Evolutionary conservation across 1,140 invertebrate genomes (phyloP).

Genomic region (Sitophilus oryzae): DNA sequence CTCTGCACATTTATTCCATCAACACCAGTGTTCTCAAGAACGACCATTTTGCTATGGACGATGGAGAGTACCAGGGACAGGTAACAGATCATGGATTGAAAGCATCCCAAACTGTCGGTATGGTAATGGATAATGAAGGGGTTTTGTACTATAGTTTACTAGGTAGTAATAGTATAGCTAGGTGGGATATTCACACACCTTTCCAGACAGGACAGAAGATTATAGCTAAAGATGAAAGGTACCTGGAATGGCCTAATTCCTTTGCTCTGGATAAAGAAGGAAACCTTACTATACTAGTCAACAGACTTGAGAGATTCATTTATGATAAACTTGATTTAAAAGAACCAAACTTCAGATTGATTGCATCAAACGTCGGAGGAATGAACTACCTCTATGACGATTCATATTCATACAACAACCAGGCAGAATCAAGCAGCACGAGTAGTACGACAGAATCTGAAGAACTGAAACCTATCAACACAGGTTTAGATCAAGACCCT

Average conservation of each 20-base stretch:
- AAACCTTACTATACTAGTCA: conserved; percentile 59
- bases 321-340: conserved; percentile 29
- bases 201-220: conserved; percentile 47
- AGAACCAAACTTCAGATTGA: conserved; percentile 42
- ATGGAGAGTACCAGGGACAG: conserved; percentile 27
- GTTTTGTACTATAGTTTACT: conserved; percentile 61
- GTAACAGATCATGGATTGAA: conserved; percentile 57
- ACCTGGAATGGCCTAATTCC: conserved; percentile 65
- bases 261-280: conserved; percentile 62
- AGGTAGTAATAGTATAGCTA: conserved; percentile 57
- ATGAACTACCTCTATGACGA: conserved; percentile 58
- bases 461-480: conserved; percentile 7
- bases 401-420: conserved; percentile 16
- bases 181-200: conserved; percentile 54
- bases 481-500: conserved; percentile 22
- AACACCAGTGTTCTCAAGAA: conserved; percentile 54
- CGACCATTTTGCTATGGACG: conserved; percentile 36
- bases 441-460: conserved; percentile 6
- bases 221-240: conserved; percentile 58
- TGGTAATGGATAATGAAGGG: conserved; percentile 64
- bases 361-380: conserved; percentile 43
- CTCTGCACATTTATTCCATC: conserved; percentile 57
- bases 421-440: too few relatives aligned
- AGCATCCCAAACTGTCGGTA: conserved; percentile 60
- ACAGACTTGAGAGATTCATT: conserved; percentile 56